Evolutionary conservation across 2,797 vertebrate genomes (phyloP), one percentile per base, ranked within the genome.

Genomic region (Dryobates pubescens): DNA sequence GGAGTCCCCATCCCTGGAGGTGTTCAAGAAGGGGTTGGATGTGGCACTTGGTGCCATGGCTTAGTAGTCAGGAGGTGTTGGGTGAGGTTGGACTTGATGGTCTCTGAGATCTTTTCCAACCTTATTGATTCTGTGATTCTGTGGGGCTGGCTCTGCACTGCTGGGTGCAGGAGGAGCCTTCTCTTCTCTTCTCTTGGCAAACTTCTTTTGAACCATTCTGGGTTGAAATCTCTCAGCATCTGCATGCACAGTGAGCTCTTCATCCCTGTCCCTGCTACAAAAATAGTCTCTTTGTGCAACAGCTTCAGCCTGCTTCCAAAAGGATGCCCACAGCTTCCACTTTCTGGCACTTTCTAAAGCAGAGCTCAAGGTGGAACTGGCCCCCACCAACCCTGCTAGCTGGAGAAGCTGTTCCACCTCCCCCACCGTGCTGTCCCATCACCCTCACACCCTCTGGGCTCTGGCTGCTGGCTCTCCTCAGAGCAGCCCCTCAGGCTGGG

Each of bases 181-280:
- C 76, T 43, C 91, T 88, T 53, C 76, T 43, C 91, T 85, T 90
- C 83, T 88, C 91, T 82, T 88, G 84, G 78, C 91, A 75, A 92
- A 95, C 78, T 93, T 92, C 91, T 64, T 83, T 88, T 84, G 84
- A 88, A 82, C 75, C 57, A 15, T 85, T 91, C 89, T 70, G 59
- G 81, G 62, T 88, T 87, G 61, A 83, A 87, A 67, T 38, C 73
- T 80, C 68, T 81, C 86, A 36, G 84, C 90, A 87, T 88, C 92
- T 93, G 90, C 94, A 86, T 30, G 18, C 32, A 29, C 90, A 80
- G 77, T 32, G 83, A 71, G 90, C 92, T 93, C 75, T 8, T 95
- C 91, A 87, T 89, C 63, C 68, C 85, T 63, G 82, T 81, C 79
- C 84, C 86, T 1, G 45, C 80, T 65, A 89, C 92, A 77, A 86